Evolutionary conservation across 1,140 invertebrate species (phyloP), one percentile per base, ranked within the genome.

Genomic region (Tenebrio molitor): DNA sequence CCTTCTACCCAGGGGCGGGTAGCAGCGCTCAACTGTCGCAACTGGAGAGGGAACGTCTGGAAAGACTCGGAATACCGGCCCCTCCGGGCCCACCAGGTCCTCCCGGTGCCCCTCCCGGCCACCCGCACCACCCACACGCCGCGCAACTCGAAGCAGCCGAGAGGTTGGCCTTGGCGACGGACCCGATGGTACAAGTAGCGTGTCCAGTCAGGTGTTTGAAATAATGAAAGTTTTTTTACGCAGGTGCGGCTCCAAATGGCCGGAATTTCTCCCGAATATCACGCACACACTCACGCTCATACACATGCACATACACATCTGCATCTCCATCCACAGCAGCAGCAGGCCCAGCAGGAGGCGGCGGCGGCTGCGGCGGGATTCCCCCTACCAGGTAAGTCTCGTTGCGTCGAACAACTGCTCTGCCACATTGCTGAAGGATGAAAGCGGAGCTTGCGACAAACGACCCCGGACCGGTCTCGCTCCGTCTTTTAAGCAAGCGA

Each of bases 231-330:
- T 29, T 8, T 3, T 29, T 53, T 16, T 29, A 8, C 77, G 69
- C 77, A 82, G 86, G 88, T 93, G 77, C 90, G 94, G 58, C 86
- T 95, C 71, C 93, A 95, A 85, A 94, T 96, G 92, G 92, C 92
- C 74, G 92, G 92, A 77, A 91, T 92, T 76, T 91, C 90, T 77
- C 91, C 89, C 69, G 92, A 91, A 84, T 93, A 92, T 83, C 92
- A 93, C 82, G 91, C 91, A 76, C 92, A 94, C 82, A 92, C 91
- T 67, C 93, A 95, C 83, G 92, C 92, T 62, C 92, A 94, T 84
- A 93, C 93, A 77, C 95, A 96, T 86, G 93, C 94, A 78, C 95
- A 97, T 87, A 93, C 93, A 76, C 94, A 95, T 87, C 90, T 95
- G 81, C 94, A 95, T 86, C 89, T 95, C 81, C 93, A 94, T 86